phyloP scores from a whole-genome alignment of 2,113 vertebrate species.

The Brienomyrus longianalis region DNA sequence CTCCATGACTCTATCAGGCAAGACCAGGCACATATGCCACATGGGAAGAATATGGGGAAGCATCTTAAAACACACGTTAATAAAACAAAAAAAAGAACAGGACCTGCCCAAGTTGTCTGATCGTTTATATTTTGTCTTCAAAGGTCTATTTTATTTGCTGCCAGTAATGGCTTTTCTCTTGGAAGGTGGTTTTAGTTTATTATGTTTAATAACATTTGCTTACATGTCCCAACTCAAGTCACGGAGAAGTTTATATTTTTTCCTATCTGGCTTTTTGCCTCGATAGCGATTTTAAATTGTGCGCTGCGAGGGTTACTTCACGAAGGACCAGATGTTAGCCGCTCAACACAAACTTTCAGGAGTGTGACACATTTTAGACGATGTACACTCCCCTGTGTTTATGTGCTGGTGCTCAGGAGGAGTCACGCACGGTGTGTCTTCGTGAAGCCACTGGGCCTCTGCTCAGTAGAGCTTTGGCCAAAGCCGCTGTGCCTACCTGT shows the following conservation, averaged over 20 bases:
- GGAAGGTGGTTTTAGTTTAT: slow-evolving; percentile 7
- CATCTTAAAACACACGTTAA: slow-evolving; percentile 54
- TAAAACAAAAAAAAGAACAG: slow-evolving; percentile 47
- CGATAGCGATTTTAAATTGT: slow-evolving; percentile 18
- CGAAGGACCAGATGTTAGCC: slow-evolving; percentile 23
- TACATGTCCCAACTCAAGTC: slow-evolving; percentile 8
- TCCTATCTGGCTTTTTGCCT: slow-evolving; percentile 21
- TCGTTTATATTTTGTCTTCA: neutral
- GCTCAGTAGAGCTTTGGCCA: neutral
- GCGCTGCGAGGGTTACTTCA: slow-evolving; percentile 15
- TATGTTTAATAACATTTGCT: slow-evolving; percentile 28
- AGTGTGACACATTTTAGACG: slow-evolving; percentile 40
- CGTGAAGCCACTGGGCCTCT: neutral
- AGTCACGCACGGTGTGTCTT: neutral
- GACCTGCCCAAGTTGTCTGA: slow-evolving; percentile 41
- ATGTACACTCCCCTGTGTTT: slow-evolving; percentile 44
- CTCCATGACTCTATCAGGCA: slow-evolving; percentile 59
- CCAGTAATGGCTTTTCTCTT: slow-evolving; percentile 19
- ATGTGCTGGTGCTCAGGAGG: neutral
- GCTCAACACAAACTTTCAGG: slow-evolving; percentile 32
- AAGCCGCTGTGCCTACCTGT: neutral
- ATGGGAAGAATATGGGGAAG: slow-evolving; percentile 54
- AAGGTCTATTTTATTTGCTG: slow-evolving; percentile 4
- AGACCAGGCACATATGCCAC: slow-evolving; percentile 71
- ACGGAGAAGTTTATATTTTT: slow-evolving; percentile 16